Evolutionary conservation across 2,797 vertebrate species (phyloP).

Genomic region (Parambassis ranga): DNA sequence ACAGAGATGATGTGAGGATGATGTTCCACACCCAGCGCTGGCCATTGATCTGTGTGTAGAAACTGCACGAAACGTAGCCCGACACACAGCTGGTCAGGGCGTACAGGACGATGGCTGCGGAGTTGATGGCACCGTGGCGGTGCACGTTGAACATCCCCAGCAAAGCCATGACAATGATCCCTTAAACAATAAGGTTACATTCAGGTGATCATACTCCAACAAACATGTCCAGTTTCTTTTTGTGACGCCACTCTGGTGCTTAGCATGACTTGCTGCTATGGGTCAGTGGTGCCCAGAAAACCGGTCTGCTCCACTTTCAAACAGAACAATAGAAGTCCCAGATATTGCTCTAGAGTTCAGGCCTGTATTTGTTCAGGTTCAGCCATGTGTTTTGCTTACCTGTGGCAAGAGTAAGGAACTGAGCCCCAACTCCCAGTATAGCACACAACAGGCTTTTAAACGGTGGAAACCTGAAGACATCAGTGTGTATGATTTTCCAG

Average conservation of each 20-base stretch:
- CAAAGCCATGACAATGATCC: conserved; percentile 90
- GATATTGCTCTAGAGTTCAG: not conserved
- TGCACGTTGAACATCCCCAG: conserved; percentile 93
- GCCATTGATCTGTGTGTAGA: conserved; percentile 92
- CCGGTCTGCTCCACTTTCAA: not conserved
- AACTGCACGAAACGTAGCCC: conserved; percentile 90
- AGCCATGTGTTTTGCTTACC: conserved; percentile 67
- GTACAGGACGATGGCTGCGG: conserved; percentile 89
- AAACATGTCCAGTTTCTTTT: not conserved
- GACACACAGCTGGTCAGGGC: conserved; percentile 93
- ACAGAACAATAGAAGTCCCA: not conserved
- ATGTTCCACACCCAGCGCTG: conserved; percentile 96
- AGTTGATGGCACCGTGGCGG: conserved; percentile 93
- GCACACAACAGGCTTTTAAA: conserved; percentile 90
- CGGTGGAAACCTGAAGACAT: conserved; percentile 92
- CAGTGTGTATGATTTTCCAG: conserved; percentile 96
- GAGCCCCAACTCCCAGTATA: conserved; percentile 89
- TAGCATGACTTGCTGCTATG: not conserved
- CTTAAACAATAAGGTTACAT: conserved; percentile 52
- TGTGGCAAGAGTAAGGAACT: conserved; percentile 91
- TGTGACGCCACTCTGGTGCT: not conserved
- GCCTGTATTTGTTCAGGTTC: not conserved
- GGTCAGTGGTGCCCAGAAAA: not conserved
- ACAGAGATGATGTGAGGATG: conserved; percentile 90
- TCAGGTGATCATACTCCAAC: not conserved